Conservation (phyloP, 2,113 vertebrate species). For the Scartelaos histophorus region DNA sequence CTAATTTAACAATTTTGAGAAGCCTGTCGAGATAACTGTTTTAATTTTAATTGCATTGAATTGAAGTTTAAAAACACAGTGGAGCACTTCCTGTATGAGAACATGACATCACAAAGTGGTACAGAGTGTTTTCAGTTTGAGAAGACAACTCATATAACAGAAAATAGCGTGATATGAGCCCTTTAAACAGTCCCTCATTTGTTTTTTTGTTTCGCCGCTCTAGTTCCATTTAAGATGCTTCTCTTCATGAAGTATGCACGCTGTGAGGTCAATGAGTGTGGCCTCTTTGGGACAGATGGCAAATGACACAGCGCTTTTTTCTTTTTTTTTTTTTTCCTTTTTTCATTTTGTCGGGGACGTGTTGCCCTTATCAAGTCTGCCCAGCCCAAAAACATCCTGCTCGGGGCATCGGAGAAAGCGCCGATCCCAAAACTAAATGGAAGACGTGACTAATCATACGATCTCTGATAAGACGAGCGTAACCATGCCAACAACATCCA, state of each 20-base stretch:
- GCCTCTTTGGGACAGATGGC: conserved; percentile 40
- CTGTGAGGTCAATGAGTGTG: conserved; percentile 13
- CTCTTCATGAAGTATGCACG: conserved; percentile 16
- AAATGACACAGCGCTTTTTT: conserved; percentile 47
- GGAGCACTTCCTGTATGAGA: too few relatives aligned
- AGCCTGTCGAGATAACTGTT: too few relatives aligned
- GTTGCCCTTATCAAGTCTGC: conserved; percentile 48
- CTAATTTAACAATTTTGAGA: too few relatives aligned
- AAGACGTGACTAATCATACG: conserved; percentile 56
- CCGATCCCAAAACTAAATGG: conserved; percentile 44
- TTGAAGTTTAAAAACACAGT: too few relatives aligned
- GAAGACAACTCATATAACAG: too few relatives aligned
- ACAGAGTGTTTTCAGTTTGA: too few relatives aligned
- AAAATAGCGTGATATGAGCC: too few relatives aligned
- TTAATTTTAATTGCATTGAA: too few relatives aligned
- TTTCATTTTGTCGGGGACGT: conserved; percentile 32
- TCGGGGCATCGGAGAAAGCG: conserved; percentile 22
- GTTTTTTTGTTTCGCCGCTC: neutral
- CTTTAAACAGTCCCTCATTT: too few relatives aligned
- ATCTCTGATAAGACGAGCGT: conserved; percentile 49
- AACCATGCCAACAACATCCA: conserved; percentile 47
- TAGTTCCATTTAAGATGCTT: conserved; percentile 9
- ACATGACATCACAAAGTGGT: too few relatives aligned
- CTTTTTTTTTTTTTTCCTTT: conserved; percentile 19
- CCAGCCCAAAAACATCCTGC: conserved; percentile 51